Evolutionary conservation across 92 coral and sea anemone genomes (phyloP).

Genomic region (Porites lobata): DNA sequence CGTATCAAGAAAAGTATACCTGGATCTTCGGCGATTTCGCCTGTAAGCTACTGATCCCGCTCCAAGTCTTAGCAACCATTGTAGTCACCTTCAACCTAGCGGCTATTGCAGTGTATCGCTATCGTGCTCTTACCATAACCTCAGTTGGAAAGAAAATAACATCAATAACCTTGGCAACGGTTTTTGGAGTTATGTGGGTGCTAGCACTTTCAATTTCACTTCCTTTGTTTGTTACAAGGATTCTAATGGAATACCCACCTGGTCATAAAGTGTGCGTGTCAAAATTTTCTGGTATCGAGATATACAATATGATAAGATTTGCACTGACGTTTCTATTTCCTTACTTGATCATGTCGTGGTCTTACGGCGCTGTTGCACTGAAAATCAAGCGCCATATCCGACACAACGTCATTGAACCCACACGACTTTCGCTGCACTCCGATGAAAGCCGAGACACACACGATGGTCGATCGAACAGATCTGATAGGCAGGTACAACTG

Average conservation of each 20-base stretch:
- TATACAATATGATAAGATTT: constrained; percentile 46
- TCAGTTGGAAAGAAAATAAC: constrained; percentile 18
- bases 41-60: constrained; percentile 71
- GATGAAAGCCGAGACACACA: constrained; percentile 23
- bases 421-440: constrained; percentile 14
- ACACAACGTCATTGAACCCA: constrained; percentile 25
- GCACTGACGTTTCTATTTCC: constrained; percentile 68
- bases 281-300: constrained; percentile 6
- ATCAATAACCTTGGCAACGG: constrained; percentile 11
- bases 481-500: background rate
- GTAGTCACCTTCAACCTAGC: constrained; percentile 84
- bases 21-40: constrained; percentile 83
- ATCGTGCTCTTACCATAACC: constrained; percentile 3
- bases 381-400: constrained; percentile 69
- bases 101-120: constrained; percentile 73
- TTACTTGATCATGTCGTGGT: constrained; percentile 66
- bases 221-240: constrained; percentile 56
- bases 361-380: constrained; percentile 80
- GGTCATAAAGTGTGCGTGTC: constrained; percentile 30
- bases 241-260: background rate
- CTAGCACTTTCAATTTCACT: constrained; percentile 49
- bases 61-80: constrained; percentile 67
- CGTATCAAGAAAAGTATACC: constrained; percentile 49
- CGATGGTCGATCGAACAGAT: background rate
- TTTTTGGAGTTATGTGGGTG: constrained; percentile 59